Conservation (phyloP, 2,888 invertebrate species). For the Scaptodrosophila latifasciaeformis region DNA sequence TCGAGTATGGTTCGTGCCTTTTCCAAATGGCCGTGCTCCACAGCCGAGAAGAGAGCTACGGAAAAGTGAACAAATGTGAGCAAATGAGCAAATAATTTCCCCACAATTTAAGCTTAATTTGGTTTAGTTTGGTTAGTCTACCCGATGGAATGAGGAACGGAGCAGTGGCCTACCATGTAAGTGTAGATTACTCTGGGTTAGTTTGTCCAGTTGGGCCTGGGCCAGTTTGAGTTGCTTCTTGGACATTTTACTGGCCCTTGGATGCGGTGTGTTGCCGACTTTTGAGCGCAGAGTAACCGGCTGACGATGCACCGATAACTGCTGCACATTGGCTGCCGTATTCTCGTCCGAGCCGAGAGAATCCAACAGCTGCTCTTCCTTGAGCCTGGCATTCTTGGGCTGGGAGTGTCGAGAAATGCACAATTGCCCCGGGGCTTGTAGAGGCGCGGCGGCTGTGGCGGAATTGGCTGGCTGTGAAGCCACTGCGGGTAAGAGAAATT, state of each 20-base stretch:
- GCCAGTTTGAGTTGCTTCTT: slow-evolving; percentile 83
- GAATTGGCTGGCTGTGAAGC: slow-evolving; percentile 4
- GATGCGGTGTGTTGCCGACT: slow-evolving; percentile 68
- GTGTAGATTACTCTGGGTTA: slow-evolving; percentile 88
- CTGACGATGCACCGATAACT: slow-evolving; percentile 60
- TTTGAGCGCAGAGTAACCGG: slow-evolving; percentile 53
- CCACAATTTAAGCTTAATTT: no score
- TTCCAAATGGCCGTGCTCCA: slow-evolving; percentile 96
- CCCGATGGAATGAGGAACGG: slow-evolving; percentile 15
- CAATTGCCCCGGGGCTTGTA: slow-evolving; percentile 70
- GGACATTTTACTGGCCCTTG: slow-evolving; percentile 75
- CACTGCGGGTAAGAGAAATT: slow-evolving; percentile 72
- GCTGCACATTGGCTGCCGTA: slow-evolving; percentile 43
- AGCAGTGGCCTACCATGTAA: slow-evolving; percentile 82
- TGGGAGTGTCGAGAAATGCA: slow-evolving; percentile 63
- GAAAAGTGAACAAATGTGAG: neutral
- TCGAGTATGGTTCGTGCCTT: slow-evolving; percentile 93
- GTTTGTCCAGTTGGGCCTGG: slow-evolving; percentile 83
- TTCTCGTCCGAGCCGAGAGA: slow-evolving; percentile 47
- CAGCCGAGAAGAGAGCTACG: slow-evolving; percentile 94
- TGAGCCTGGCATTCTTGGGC: slow-evolving; percentile 53
- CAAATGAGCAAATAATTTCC: neutral
- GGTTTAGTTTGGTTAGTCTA: neutral
- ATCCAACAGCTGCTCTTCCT: slow-evolving; percentile 31
- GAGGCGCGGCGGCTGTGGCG: slow-evolving; percentile 17